Evolutionary conservation across 2,797 vertebrate species (phyloP).

Genomic region (Avahi laniger): DNA sequence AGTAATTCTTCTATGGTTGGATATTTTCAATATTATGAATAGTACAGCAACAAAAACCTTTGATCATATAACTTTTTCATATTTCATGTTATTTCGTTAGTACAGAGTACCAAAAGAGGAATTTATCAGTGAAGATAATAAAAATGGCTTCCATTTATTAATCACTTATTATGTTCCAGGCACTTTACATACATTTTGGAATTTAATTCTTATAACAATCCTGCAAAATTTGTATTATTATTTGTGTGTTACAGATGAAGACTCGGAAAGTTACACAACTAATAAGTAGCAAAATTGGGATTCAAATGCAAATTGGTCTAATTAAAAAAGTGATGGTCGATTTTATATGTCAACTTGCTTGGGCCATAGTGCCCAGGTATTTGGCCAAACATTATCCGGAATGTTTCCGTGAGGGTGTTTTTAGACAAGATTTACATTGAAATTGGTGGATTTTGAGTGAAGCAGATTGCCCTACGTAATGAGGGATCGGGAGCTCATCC

Average conservation of each 20-base stretch:
- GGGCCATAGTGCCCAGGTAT: not conserved
- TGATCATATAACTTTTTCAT: not conserved
- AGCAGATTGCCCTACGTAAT: not conserved
- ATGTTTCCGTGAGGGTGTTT: not conserved
- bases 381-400: not conserved
- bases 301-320: not conserved
- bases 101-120: not conserved
- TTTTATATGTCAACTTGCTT: not conserved
- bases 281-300: not conserved
- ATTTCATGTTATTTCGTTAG: not conserved
- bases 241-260: constrained; percentile 9
- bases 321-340: not conserved
- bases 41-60: not conserved
- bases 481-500: not conserved
- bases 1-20: not conserved
- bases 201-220: not conserved
- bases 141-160: not conserved
- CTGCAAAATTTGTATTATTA: not conserved
- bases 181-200: not conserved
- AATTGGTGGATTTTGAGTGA: not conserved
- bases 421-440: not conserved
- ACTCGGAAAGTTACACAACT: not conserved
- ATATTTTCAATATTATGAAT: not conserved
- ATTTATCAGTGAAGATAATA: not conserved
- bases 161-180: not conserved